These are phyloP conservation scores for Choloepus hoffmanni DNA, from an alignment of 2,113 vertebrate genomes.

Conservation along the genomic window DNA sequence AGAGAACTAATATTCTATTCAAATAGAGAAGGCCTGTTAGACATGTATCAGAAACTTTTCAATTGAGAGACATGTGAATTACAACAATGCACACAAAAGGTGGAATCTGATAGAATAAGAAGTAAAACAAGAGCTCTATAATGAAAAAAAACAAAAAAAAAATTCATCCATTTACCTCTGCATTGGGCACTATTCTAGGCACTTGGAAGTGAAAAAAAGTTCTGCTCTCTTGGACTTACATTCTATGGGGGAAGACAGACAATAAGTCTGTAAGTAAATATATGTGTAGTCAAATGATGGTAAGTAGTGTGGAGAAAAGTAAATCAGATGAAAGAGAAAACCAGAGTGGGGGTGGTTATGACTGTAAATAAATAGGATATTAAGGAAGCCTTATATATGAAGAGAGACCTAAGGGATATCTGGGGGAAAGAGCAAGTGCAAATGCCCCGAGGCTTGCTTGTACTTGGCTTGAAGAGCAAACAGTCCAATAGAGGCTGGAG, in stretches of 20 bases:
- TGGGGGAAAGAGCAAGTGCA: background rate
- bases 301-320: background rate
- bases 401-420: background rate
- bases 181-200: background rate
- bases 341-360: background rate
- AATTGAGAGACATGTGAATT: background rate
- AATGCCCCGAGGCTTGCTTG: background rate
- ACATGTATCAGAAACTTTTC: background rate
- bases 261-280: background rate
- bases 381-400: slow-evolving; percentile 2
- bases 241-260: background rate
- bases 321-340: background rate
- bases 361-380: background rate
- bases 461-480: background rate
- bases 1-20: background rate
- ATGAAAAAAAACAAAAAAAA: background rate
- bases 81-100: background rate
- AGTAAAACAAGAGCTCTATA: background rate
- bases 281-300: background rate
- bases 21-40: background rate
- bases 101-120: background rate
- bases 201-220: background rate
- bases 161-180: background rate
- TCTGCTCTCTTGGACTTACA: background rate
- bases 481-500: background rate